A percentile compares a stretch with the other conserved stretches of the same genome.
Evolutionary conservation across 2,888 invertebrate genomes (phyloP).

Genomic region (Tipula unca): DNA sequence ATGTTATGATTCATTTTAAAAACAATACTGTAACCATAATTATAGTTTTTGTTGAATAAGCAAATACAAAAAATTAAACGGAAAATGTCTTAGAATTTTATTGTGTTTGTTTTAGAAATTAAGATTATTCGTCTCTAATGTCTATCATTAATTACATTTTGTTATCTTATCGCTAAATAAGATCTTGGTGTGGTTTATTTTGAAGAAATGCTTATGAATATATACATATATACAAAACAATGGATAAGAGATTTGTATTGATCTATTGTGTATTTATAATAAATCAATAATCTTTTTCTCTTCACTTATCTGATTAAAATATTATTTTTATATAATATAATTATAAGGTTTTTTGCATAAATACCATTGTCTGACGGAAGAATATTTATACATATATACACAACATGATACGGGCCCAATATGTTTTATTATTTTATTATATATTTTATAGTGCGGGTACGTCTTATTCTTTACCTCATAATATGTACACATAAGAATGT

Average conservation of each 20-base stretch:
- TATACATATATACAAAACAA: background rate
- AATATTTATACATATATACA: background rate
- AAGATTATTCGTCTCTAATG: background rate
- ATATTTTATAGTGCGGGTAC: background rate
- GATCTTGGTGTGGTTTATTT: background rate
- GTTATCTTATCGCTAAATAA: background rate
- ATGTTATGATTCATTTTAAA: background rate
- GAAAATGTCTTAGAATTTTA: background rate
- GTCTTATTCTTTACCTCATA: background rate
- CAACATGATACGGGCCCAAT: background rate
- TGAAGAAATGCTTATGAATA: background rate
- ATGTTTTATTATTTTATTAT: background rate
- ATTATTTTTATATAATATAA: background rate
- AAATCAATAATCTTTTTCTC: background rate
- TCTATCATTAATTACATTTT: background rate
- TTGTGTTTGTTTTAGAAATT: background rate
- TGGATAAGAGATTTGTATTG: background rate
- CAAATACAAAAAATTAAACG: background rate
- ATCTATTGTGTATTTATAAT: background rate
- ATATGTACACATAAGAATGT: background rate
- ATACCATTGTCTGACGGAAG: background rate
- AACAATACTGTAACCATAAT: background rate
- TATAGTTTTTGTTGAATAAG: background rate
- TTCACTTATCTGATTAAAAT: background rate
- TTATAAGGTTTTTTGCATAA: background rate